Base-by-base conservation (phyloP, 92 coral and sea anemone species). In the Montipora capitata region DNA sequence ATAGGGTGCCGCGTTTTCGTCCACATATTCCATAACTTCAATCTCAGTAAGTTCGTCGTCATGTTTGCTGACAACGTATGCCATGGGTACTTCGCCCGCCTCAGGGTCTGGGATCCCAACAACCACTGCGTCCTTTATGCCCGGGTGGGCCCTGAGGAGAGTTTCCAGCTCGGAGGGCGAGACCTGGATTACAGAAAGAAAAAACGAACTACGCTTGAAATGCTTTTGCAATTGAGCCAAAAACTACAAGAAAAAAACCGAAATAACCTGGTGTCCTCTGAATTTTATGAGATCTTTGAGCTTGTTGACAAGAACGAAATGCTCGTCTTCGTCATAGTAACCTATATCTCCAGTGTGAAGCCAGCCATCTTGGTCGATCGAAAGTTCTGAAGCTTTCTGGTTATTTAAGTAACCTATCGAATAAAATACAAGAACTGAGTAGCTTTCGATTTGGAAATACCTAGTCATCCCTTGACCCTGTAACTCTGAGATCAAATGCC, bases 311-410 rank as follows among this genome's bases (percentile, higher is more conserved):
- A 96, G 77, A 77, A 81, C 93, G 76, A 96, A 93, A 68, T 87
- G 85, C 39, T 87, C 92, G n/a, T 94, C 94, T 16, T 85, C 40
- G 82, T 96, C 99, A 69, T 91, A 96, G 81, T 94, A 88, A 52
- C 98, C 99, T 16, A 96, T 57, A 85, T 96, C 99, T 52, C 99
- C 98, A 10, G 99, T 90, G 79, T 89, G 99, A 4, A 94, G 90
- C 99, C 99, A 96, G 62, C 98, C 98, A 16, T 94, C 98, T 27
- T 56, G 62, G 86, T 91, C 96, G 54, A 94, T 89, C 2, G 87
- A 56, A 40, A 62, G 80, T 7, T 72, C 56, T 35, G 98, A 85
- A 9, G 96, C 96, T 59, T 94, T 72, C 9, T 84, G 92, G 84
- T 94, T 89, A 84, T 93, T 91, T 8, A 90, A 72, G 70, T 94